A percentile compares a stretch with the other conserved stretches of the same genome.
phyloP scores from a whole-genome alignment of 2,113 vertebrate species.

The Phrynosoma platyrhinos region DNA sequence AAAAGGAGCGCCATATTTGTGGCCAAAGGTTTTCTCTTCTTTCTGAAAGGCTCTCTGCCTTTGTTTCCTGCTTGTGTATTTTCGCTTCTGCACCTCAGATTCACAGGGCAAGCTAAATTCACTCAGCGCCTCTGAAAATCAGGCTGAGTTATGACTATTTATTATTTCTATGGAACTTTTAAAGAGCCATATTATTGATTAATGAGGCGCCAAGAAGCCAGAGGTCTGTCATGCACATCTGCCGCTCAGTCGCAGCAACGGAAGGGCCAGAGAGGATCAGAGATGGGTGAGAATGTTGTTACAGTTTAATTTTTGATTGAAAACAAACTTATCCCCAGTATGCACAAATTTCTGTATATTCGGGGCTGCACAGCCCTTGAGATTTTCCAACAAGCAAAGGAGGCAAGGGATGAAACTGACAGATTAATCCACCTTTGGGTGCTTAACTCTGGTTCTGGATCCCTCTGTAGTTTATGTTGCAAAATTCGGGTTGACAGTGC shows the following conservation, averaged over 20 bases:
- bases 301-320: too few relatives aligned
- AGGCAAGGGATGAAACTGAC: too few relatives aligned
- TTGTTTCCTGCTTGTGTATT: background rate
- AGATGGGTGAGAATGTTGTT: background rate
- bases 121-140: background rate
- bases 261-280: background rate
- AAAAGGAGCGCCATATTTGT: background rate
- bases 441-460: too few relatives aligned
- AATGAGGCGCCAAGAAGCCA: background rate
- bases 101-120: background rate
- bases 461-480: too few relatives aligned
- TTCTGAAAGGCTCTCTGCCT: background rate
- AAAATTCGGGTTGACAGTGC: too few relatives aligned
- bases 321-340: too few relatives aligned
- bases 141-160: background rate
- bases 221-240: too few relatives aligned
- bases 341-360: too few relatives aligned
- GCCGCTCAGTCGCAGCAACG: too few relatives aligned
- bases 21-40: background rate
- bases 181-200: background rate
- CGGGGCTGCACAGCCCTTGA: too few relatives aligned
- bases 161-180: background rate
- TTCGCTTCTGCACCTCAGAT: background rate
- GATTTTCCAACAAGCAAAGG: too few relatives aligned
- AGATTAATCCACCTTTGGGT: too few relatives aligned